phyloP scores from a whole-genome alignment of 1,140 invertebrate species.

The Stratiolaelaps scimitus region DNA sequence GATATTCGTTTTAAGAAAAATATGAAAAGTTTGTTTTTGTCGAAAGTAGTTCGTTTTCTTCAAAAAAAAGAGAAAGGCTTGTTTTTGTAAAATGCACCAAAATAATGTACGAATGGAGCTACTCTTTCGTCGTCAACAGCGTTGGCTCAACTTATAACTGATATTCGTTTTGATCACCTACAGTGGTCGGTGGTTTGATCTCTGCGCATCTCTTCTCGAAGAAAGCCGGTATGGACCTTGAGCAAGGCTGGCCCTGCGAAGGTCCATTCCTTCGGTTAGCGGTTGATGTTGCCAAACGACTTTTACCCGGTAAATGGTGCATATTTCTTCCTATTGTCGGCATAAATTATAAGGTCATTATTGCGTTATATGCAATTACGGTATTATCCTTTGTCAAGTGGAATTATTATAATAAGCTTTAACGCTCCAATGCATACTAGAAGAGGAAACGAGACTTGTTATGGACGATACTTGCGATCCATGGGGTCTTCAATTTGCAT shows the following conservation, averaged over 20 bases:
- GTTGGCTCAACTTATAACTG: not conserved
- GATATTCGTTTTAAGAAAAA: too few relatives aligned
- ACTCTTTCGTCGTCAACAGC: not conserved
- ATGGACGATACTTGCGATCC: too few relatives aligned
- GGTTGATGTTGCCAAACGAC: slow-evolving; percentile 76
- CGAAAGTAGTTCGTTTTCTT: too few relatives aligned
- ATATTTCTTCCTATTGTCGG: not conserved
- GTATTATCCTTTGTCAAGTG: slow-evolving; percentile 2
- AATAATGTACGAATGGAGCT: not conserved
- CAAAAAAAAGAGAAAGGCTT: too few relatives aligned
- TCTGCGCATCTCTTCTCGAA: slow-evolving; percentile 87
- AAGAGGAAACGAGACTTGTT: too few relatives aligned
- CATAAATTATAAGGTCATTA: slow-evolving; percentile 7
- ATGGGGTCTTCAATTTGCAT: too few relatives aligned
- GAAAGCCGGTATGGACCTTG: slow-evolving; percentile 62
- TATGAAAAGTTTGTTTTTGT: too few relatives aligned
- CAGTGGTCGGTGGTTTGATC: slow-evolving; percentile 83
- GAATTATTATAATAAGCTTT: slow-evolving; percentile 26
- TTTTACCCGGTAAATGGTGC: slow-evolving; percentile 53
- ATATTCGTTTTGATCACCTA: slow-evolving; percentile 34
- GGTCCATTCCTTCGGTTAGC: slow-evolving; percentile 82
- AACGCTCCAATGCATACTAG: not conserved
- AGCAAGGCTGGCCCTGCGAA: slow-evolving; percentile 92
- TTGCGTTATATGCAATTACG: not conserved
- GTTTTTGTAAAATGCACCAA: too few relatives aligned